Evolutionary conservation across 2,888 invertebrate genomes (phyloP).

Genomic region (Cantharis rufa): DNA sequence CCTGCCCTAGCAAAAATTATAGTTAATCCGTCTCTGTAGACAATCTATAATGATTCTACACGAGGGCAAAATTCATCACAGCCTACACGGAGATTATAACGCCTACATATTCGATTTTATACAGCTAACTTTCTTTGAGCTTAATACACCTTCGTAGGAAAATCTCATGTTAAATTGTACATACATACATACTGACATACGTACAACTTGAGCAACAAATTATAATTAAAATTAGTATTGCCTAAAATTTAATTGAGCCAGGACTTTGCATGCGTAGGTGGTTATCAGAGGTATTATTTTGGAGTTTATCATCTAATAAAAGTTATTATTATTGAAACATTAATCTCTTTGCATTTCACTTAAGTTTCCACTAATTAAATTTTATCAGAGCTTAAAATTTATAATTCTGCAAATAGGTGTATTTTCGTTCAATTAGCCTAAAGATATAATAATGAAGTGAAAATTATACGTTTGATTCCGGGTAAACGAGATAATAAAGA

Average conservation of each 20-base stretch:
- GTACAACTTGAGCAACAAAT: not conserved
- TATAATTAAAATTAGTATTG: not conserved
- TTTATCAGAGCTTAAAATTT: no score
- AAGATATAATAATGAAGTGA: no score
- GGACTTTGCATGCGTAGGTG: not conserved
- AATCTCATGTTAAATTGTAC: not conserved
- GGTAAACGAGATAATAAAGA: no score
- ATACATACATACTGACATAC: not conserved
- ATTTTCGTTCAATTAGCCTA: no score
- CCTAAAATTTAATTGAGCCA: not conserved
- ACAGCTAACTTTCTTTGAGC: conserved; percentile 2
- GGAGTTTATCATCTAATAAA: not conserved
- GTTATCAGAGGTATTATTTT: not conserved
- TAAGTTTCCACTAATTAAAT: not conserved
- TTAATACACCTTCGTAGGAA: conserved; percentile 6
- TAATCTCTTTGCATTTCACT: not conserved
- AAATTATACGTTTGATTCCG: no score
- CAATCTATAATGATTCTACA: conserved; percentile 7
- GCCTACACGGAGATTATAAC: not conserved
- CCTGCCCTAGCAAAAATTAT: not conserved
- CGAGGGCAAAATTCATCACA: conserved; percentile 7
- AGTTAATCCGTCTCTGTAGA: conserved; percentile 1
- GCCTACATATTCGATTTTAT: conserved; percentile 6
- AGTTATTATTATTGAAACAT: not conserved
- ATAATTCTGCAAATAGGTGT: no score